Evolutionary conservation across 1,140 invertebrate genomes (phyloP).

Genomic region (Calliopsis andreniformis): DNA sequence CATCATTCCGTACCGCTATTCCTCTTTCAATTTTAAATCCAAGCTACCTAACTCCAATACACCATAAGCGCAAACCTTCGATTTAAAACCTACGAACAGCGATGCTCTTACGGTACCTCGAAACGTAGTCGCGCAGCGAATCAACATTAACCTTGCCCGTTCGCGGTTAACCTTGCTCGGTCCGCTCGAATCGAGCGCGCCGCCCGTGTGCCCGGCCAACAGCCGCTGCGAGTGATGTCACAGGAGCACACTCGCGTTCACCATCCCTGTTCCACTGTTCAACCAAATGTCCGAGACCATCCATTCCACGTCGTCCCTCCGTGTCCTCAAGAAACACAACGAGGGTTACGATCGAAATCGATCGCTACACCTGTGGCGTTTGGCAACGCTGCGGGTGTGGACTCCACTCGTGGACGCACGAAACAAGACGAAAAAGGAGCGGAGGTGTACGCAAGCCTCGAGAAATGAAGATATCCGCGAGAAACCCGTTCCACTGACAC

Average conservation of each 20-base stretch:
- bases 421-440: background rate
- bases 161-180: constrained; percentile 48
- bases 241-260: background rate
- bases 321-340: background rate
- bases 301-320: background rate
- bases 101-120: constrained; percentile 12
- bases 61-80: no score
- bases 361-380: constrained; percentile 53
- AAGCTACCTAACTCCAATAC: no score
- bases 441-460: no score
- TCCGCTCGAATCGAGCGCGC: constrained; percentile 33
- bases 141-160: constrained; percentile 49
- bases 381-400: constrained; percentile 39
- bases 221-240: constrained; percentile 31
- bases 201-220: background rate
- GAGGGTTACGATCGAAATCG: constrained; percentile 23
- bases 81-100: background rate
- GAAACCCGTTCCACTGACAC: constrained; percentile 41
- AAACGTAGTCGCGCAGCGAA: constrained; percentile 19
- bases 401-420: background rate
- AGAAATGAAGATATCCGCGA: constrained; percentile 22
- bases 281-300: background rate
- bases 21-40: no score
- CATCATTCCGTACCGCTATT: no score
- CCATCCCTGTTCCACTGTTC: background rate